Evolutionary conservation across 2,113 vertebrate genomes (phyloP).

Genomic region (Chlorodrepanis virens): DNA sequence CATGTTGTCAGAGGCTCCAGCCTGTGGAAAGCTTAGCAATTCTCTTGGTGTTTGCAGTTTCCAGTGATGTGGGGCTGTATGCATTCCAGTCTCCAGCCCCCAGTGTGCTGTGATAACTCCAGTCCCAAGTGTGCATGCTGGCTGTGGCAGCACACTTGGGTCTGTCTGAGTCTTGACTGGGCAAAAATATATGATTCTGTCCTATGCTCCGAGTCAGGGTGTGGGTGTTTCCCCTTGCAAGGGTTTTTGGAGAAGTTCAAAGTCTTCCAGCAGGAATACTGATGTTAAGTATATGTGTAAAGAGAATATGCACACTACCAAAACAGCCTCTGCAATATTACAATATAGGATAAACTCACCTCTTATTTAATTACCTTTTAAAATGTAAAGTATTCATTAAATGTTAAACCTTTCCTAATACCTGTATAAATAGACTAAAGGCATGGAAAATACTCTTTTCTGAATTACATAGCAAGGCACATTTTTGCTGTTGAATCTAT

Average conservation of each 20-base stretch:
- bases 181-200: neutral
- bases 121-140: neutral
- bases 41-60: neutral
- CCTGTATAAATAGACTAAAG: neutral
- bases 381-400: conserved; percentile 45
- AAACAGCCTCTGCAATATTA: neutral
- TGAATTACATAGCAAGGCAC: conserved; percentile 1
- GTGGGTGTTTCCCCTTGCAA: neutral
- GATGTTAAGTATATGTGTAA: neutral
- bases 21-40: neutral
- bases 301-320: neutral
- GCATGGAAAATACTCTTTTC: neutral
- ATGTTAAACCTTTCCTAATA: conserved; percentile 20
- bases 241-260: neutral
- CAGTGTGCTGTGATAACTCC: neutral
- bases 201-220: neutral
- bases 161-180: neutral
- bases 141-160: neutral
- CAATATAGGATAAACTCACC: neutral
- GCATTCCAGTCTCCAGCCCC: neutral
- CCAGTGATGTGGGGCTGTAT: neutral
- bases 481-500: neutral
- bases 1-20: neutral
- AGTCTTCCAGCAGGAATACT: neutral
- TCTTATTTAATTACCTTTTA: conserved; percentile 35